These are phyloP conservation scores for Umimayanthus chanpuru DNA, from an alignment of 92 coral and sea anemone species.

Conservation along the genomic window DNA sequence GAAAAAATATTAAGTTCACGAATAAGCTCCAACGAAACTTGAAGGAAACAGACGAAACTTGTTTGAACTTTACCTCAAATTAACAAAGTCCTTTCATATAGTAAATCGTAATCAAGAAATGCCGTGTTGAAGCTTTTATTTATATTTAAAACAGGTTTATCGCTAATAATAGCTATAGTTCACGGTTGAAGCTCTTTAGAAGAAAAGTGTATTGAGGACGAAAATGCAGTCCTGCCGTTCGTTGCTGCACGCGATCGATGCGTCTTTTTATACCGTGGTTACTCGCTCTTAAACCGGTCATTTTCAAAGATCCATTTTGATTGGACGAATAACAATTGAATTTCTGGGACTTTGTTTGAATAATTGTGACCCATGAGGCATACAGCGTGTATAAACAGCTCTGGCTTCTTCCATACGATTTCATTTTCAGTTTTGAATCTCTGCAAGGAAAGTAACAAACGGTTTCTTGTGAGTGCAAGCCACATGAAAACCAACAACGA, in stretches of 20 bases:
- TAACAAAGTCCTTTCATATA: neutral
- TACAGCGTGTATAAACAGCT: neutral
- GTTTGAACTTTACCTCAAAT: neutral
- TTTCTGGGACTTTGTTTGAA: slow-evolving; percentile 9
- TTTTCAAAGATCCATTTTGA: slow-evolving; percentile 4
- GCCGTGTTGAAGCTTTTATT: neutral
- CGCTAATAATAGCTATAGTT: neutral
- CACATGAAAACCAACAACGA: slow-evolving; percentile 10
- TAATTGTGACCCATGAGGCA: slow-evolving; percentile 35
- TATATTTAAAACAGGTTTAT: neutral
- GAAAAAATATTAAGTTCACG: slow-evolving; percentile 19
- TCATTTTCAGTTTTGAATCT: neutral
- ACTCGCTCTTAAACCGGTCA: neutral
- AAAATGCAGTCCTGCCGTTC: neutral
- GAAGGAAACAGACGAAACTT: neutral
- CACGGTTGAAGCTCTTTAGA: neutral
- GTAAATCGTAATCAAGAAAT: neutral
- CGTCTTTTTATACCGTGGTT: neutral
- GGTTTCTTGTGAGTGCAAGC: neutral
- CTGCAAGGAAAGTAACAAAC: neutral
- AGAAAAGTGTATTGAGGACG: neutral
- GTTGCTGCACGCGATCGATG: slow-evolving; percentile 10
- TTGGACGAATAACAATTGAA: slow-evolving; percentile 4
- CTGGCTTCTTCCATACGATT: neutral
- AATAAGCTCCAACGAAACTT: neutral